Evolutionary conservation across 2,113 vertebrate species (phyloP).

Genomic region (Muntiacus muntjak): DNA sequence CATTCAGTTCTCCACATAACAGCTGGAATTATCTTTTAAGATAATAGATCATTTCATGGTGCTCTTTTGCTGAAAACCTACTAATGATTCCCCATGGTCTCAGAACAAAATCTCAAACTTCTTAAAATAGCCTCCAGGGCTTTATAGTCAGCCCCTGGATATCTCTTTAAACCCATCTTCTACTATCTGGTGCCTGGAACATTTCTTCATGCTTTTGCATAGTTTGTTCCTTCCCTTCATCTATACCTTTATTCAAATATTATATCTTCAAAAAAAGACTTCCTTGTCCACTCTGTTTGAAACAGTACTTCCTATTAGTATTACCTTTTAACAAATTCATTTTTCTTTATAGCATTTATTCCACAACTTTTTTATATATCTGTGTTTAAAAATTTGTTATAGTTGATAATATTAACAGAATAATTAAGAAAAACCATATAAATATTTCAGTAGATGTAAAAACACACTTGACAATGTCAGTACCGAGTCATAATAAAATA

Average conservation of each 20-base stretch:
- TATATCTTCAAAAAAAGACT: not conserved
- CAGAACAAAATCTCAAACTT: not conserved
- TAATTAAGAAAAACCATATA: not conserved
- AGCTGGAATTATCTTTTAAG: slow-evolving; percentile 13
- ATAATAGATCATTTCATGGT: not conserved
- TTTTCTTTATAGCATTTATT: not conserved
- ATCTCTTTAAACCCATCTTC: not conserved
- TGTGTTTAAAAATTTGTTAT: not conserved
- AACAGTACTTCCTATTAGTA: not conserved
- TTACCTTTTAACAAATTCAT: not conserved
- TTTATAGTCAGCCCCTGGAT: not conserved
- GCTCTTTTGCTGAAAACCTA: not conserved
- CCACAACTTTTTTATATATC: not conserved
- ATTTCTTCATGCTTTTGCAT: not conserved
- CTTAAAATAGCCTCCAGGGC: no score
- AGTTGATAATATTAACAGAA: not conserved
- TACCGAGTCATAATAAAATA: not conserved
- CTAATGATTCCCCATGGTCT: not conserved
- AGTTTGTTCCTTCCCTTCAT: not conserved
- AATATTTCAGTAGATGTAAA: not conserved
- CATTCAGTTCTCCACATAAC: not conserved
- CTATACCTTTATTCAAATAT: not conserved
- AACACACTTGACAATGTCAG: not conserved
- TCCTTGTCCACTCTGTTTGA: not conserved
- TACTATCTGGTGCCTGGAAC: not conserved